Evolutionary conservation across 1,140 invertebrate genomes (phyloP).

Genomic region (Psilanteris sp.): DNA sequence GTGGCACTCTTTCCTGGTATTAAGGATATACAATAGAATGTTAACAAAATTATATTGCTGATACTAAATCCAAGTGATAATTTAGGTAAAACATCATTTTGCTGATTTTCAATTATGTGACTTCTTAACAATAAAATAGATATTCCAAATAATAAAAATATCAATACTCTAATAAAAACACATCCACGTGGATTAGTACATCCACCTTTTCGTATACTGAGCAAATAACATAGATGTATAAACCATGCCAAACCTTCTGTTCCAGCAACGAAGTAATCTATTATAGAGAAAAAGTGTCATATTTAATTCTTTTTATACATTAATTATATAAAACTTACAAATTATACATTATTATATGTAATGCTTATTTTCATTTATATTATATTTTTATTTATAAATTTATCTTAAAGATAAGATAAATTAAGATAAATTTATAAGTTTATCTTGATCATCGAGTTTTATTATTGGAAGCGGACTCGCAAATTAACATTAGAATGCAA

Average conservation of each 20-base stretch:
- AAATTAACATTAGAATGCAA: too few relatives aligned
- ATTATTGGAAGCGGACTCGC: too few relatives aligned
- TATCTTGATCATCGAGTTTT: too few relatives aligned
- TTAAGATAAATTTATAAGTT: too few relatives aligned
- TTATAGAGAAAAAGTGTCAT: not conserved
- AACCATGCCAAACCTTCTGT: constrained; percentile 88
- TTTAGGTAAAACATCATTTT: constrained; percentile 69
- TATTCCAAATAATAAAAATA: constrained; percentile 71
- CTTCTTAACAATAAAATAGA: constrained; percentile 67
- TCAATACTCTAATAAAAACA: constrained; percentile 80
- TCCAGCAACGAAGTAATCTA: constrained; percentile 84
- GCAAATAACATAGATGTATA: constrained; percentile 87
- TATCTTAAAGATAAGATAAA: too few relatives aligned
- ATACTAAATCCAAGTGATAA: constrained; percentile 76
- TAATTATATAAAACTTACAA: too few relatives aligned
- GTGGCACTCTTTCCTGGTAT: constrained; percentile 79
- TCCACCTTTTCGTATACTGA: constrained; percentile 84
- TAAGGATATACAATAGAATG: constrained; percentile 83
- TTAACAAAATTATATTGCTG: constrained; percentile 69
- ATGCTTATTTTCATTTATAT: too few relatives aligned
- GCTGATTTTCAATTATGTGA: constrained; percentile 65
- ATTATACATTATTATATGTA: too few relatives aligned
- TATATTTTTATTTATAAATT: too few relatives aligned
- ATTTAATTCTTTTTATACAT: not conserved
- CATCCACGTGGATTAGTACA: constrained; percentile 86